phyloP scores from a whole-genome alignment of 2,797 vertebrate genomes.

The Sebastes vulpes region DNA sequence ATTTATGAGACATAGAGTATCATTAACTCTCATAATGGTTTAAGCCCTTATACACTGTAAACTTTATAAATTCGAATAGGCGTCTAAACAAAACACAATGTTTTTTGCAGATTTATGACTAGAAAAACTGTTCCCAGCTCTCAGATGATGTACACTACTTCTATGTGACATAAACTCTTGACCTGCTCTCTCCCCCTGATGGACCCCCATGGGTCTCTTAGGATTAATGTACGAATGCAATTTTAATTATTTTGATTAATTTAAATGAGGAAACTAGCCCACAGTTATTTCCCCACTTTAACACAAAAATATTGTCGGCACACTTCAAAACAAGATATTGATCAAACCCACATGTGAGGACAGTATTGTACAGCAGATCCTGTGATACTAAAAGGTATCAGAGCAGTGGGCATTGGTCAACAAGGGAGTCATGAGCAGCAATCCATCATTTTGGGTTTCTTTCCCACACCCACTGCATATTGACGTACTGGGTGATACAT shows the following conservation, averaged over 20 bases:
- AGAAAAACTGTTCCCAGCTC: neutral
- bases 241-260: neutral
- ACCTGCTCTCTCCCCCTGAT: neutral
- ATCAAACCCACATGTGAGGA: neutral
- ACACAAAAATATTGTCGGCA: neutral
- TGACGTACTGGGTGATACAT: constrained; percentile 42
- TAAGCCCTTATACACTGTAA: too few species aligned
- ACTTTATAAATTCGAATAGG: too few species aligned
- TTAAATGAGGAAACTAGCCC: neutral
- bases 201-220: neutral
- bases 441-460: constrained; percentile 52
- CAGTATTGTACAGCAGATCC: neutral
- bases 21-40: too few species aligned
- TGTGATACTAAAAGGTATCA: neutral
- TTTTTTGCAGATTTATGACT: neutral
- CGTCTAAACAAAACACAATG: too few species aligned
- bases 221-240: neutral
- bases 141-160: neutral
- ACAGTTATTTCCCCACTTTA: neutral
- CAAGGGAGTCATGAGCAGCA: neutral
- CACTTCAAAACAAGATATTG: neutral
- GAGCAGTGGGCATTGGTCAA: constrained; percentile 34
- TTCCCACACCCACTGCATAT: constrained; percentile 37
- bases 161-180: neutral
- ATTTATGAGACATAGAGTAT: neutral